Base-by-base conservation (phyloP, 2,113 vertebrate genomes). In the Cavia aperea region DNA sequence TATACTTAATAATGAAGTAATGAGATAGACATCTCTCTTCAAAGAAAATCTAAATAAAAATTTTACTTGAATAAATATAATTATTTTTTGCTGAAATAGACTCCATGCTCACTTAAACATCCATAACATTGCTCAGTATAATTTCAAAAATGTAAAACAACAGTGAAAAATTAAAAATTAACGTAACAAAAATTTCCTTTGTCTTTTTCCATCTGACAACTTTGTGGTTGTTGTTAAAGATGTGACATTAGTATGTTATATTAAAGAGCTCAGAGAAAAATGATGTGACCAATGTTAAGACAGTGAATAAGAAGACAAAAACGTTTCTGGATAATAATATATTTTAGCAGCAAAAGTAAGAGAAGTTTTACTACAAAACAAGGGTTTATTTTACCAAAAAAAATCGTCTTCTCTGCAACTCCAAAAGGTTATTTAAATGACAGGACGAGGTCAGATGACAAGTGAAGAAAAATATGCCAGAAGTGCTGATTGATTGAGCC, bases 191-290 rank as follows among this genome's bases (percentile, higher is more conserved):
- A 62, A 26, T 72, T 31, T 36, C 11, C 73, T 85, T 60, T 36
- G n/a, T 81, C 23, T 65, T 46, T 81, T 93, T 51, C 56, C 9
- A 56, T 39, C 86, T 72, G 79, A 16, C 12, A 66, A 19, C 84
- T 89, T 88, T 93, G n/a, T 93, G 31, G 7, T 65, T 90, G 29
- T n/a, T 26, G 29, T 75, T 70, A 46, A 77, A 93, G n/a, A 65
- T 12, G 21, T 26, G n/a, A 73, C 6, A 12, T 54, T 78, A 85
- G 65, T 75, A 26, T 73, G 51, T 73, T 62, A 73, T 65, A 72
- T 78, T 86, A 75, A 60, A 49, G 56, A 83, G 2, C 6, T 51
- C 51, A 73, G 46, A 72, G 26, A 54, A 88, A 78, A 88, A 62
- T 62, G 56, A 90, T 11, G 3, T 43, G 33, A 8, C 9, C 21